Evolutionary conservation across 1,140 invertebrate species (phyloP), one percentile per base, ranked within the genome.

Genomic region (Sogatella furcifera): DNA sequence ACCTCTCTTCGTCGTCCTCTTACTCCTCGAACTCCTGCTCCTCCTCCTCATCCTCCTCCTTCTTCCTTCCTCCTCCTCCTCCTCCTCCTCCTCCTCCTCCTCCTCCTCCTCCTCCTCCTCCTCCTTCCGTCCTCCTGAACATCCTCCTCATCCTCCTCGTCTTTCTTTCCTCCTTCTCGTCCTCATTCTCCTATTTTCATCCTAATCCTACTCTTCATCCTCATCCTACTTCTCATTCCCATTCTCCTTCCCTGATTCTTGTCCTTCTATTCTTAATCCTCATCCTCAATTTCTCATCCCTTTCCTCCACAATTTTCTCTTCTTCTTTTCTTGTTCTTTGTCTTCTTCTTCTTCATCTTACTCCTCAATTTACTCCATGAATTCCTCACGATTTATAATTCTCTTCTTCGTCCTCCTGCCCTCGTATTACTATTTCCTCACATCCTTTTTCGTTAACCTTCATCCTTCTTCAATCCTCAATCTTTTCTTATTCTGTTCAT

Each of bases 91-190:
- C 52, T 60, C 59, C 22, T 46, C 22, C 22, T 57, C 53, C 52
- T 43, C 53, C 22, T 28, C 31, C 53, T 11, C 53, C 57, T 24
- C 75, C 74, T 73, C 73, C 74, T 72, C 73, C 73, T 73, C 71
- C 72, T 72, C 72, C 72, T 71, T 71, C 46, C 49, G 53, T 64
- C 54, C 43, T 53, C 62, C 43, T 63, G 56, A 58, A 43, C 60
- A 55, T 22, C 41, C 65, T 66, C 65, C 62, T 62, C 65, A 69
- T 67, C 67, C 65, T 71, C 70, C 73, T 73, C 70, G 72, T 70
- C 72, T 72, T 72, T 60, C 71, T 73, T 72, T 70, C 69, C 69
- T 72, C 71, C 73, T 70, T 71, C 70, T 73, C 73, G 67, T 63
- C 61, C 64, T 54, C 52, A 65, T 57, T 69, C 34, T 38, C 2